Base-by-base conservation (phyloP, 2,888 invertebrate species). In the Nemurella pictetii region DNA sequence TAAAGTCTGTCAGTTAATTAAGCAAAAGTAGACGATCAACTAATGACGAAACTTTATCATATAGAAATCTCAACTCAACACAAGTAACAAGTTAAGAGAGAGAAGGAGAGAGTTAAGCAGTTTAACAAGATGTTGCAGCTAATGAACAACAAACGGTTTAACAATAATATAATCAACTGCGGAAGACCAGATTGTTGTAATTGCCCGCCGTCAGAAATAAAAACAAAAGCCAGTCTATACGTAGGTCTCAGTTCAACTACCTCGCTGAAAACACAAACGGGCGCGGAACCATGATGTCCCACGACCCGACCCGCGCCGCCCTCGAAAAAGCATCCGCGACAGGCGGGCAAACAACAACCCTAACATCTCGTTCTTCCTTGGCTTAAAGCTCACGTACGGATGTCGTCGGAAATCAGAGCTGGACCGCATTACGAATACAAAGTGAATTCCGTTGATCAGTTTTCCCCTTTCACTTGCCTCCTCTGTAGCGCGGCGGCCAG, bases 401-500 rank as follows among this genome's bases (percentile, higher is more conserved):
- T 55, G 55, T 55, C 55, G 55, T 55, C 55, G 55, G 55, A 55
- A 55, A 55, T 55, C 55, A 55, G 55, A 55, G 55, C 55, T 55
- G 55, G 55, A 55, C 55, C 55, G 55, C 20, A 3, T 55, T 55
- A 26, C 28, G 75, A 75, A 75, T 75, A 28, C 26, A 27, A 75
- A 75, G 75, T 75, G 26, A 75, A 75, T 27, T 20, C 75, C 26
- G 75, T 26, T 75, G 75, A 30, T 87, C 86, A 87, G 85, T 87
- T 87, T 72, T 88, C 87, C 77, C 87, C 89, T 89, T 95, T 95
- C 83, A 94, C 95, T 90, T 96, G 96, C 89, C 97, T 94, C 89
- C 95, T 95, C 89, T 96, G 94, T 88, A 97, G 92, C 85, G 96
- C 97, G 74, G 94, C 94, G 26, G 96, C 97, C 87, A 98, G 92